Base-by-base conservation (phyloP, 2,888 invertebrate genomes). In the Drosophila fungiperda region DNA sequence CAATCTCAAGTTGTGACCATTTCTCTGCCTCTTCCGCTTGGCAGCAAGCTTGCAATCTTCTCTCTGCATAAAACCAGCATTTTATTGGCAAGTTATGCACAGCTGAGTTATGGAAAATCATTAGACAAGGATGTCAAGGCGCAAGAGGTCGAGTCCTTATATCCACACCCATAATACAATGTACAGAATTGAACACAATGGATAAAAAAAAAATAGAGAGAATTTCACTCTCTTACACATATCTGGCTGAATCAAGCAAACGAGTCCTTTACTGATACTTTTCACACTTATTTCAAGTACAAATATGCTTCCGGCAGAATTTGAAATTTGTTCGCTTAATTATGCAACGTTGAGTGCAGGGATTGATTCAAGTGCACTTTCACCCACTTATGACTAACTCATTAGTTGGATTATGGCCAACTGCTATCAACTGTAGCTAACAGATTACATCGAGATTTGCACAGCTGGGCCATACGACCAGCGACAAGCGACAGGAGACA, bases 381-480 rank as follows among this genome's bases (percentile, higher is more conserved):
- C 29, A 36, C 12, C 32, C 35, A 38, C 72, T 65, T 65, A 63
- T 65, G 63, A 52, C 73, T 42, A 52, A 38, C 68, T 67, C 67
- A 80, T 78, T 78, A 78, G 80, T 80, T 78, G 78, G 80, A 61
- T 61, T 67, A 59, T 49, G 52, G 80, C 77, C 76, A 78, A 80
- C 54, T 15, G 40, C 40, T 32, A 33, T 69, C 57, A 61, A 54
- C 38, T 50, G 63, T 52, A 65, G 50, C 60, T 64, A 58, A 59
- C 58, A 57, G 50, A 61, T 65, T 61, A 59, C 53, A 68, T 48
- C 53, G 52, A 68, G 50, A 45, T 26, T 35, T 50, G 8, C 42
- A 17, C 52, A 42, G 29, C 36, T 40, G 38, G 20, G 52, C 36
- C 50, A 38, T 45, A n/a, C 5, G 35, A 9, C 35, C 9, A 38